Base-by-base conservation (phyloP, 1,140 invertebrate genomes). In the Asobara japonica region DNA sequence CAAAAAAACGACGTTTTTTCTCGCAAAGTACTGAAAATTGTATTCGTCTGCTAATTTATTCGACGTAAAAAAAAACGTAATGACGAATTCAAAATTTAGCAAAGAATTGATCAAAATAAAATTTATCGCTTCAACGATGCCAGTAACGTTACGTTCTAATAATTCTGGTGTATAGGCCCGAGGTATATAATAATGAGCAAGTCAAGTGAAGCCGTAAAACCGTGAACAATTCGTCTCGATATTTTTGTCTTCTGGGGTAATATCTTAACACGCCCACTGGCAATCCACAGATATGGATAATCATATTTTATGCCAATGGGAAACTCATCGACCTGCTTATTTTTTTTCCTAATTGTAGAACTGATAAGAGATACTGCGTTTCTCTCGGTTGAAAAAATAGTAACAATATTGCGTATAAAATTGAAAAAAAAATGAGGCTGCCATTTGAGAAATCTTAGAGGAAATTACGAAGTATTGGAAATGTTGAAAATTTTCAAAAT, bases 71-170 rank as follows among this genome's bases (percentile, higher is more conserved):
- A n/a, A n/a, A n/a, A n/a, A n/a, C n/a, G n/a, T n/a, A n/a, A n/a
- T n/a, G n/a, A n/a, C n/a, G n/a, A n/a, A n/a, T n/a, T n/a, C n/a
- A n/a, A n/a, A n/a, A n/a, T n/a, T n/a, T n/a, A n/a, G n/a, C n/a
- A n/a, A n/a, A 51, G 16, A n/a, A 60, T 27, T 60, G 56, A 25
- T 48, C 18, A 25, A 60, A 60, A 29, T 38, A 7, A 64, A 31
- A 67, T 67, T 67, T 67, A 25, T 48, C 22, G 65, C 41, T 67
- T 22, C 8, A 67, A 16, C 25, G 65, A 48, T 45, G n/a, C 10
- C 16, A 41, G 51, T 27, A 29, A 48, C 38, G 65, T 67, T 67
- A 45, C 36, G 38, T 67, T 67, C 65, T 41, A 67, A 67, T 67
- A 67, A 67, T 25, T 65, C 33, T 11, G 4, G 20, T 22, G 6